These are phyloP conservation scores for Adineta ricciae DNA, from an alignment of 2,888 invertebrate species.

Conservation along the genomic window DNA sequence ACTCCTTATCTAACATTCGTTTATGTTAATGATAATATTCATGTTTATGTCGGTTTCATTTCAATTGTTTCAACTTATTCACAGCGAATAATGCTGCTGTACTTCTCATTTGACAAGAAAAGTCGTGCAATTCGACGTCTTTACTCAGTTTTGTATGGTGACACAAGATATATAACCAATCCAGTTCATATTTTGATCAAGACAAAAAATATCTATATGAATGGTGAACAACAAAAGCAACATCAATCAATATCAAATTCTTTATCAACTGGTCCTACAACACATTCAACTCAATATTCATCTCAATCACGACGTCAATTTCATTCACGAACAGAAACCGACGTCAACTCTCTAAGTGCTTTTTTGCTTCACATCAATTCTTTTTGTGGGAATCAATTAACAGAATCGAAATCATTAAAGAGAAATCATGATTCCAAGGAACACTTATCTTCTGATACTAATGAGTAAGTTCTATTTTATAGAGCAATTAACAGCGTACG, in stretches of 20 bases:
- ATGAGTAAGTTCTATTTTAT: no score
- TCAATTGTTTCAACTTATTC: background rate
- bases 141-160: no score
- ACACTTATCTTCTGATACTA: no score
- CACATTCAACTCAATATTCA: background rate
- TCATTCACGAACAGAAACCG: background rate
- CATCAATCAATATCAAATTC: background rate
- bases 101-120: background rate
- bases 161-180: background rate
- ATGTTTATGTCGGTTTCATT: background rate
- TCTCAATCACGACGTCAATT: background rate
- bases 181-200: background rate
- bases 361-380: background rate
- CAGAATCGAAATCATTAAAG: background rate
- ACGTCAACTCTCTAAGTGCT: background rate
- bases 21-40: background rate
- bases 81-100: background rate
- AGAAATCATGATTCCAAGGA: background rate
- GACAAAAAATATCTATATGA: background rate
- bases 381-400: background rate
- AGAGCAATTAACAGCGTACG: no score
- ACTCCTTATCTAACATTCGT: background rate
- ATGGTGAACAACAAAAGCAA: background rate
- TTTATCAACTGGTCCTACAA: background rate
- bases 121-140: no score